Percentiles rank a stretch among this genome's conserved stretches.
phyloP scores from a whole-genome alignment of 2,888 invertebrate genomes.

The Noctua fimbriata region DNA sequence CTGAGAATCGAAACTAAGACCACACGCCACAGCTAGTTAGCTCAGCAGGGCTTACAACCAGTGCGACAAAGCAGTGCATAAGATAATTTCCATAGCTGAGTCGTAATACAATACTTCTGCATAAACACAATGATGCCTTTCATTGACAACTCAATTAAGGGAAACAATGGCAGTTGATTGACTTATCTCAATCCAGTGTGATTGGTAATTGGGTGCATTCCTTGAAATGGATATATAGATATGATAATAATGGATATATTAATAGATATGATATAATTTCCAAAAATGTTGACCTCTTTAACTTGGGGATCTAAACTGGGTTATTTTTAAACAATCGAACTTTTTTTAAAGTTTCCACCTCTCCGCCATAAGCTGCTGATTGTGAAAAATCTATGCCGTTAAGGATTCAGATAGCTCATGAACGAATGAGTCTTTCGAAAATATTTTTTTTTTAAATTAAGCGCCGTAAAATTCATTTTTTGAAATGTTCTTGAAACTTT shows the following conservation, averaged over 20 bases:
- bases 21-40: not conserved
- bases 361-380: no score
- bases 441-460: no score
- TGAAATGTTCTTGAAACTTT: no score
- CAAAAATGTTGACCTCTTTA: no score
- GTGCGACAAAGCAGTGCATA: not conserved
- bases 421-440: not conserved
- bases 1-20: not conserved
- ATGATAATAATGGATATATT: no score
- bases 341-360: no score
- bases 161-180: not conserved
- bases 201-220: not conserved
- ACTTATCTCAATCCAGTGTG: not conserved
- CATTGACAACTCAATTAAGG: not conserved
- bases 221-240: not conserved
- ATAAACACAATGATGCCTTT: not conserved
- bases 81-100: not conserved
- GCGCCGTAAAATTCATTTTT: no score
- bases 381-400: no score
- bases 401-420: not conserved
- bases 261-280: not conserved
- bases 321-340: no score
- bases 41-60: not conserved
- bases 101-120: not conserved
- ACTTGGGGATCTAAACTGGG: no score